Percentiles rank a stretch among this genome's conserved stretches.
phyloP scores from a whole-genome alignment of 1,140 invertebrate species.

The Eriocheir sinensis region DNA sequence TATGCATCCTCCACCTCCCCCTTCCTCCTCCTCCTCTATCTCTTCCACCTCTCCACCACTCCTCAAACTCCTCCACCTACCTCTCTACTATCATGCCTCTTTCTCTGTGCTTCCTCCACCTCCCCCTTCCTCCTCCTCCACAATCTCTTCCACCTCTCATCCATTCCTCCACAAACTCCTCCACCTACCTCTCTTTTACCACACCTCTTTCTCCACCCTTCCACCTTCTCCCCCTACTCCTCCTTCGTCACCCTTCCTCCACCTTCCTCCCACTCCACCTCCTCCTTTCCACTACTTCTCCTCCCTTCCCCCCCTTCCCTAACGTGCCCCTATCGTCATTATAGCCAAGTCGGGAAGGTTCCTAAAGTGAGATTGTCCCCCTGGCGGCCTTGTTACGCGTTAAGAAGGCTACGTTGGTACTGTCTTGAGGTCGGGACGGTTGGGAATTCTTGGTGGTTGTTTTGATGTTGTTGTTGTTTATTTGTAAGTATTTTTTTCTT shows the following conservation, averaged over 20 bases:
- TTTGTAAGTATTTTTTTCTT: background rate
- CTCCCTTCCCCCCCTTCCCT: background rate
- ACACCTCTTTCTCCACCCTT: background rate
- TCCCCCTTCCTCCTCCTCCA: background rate
- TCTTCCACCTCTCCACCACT: background rate
- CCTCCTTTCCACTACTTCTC: background rate
- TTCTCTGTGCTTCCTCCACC: background rate
- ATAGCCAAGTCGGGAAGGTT: background rate
- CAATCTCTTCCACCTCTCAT: background rate
- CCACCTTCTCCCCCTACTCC: background rate
- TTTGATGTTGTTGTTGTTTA: background rate
- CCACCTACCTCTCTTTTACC: background rate
- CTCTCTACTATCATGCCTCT: background rate
- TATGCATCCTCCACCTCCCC: background rate
- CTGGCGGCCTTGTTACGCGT: too few species aligned
- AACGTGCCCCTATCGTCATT: background rate
- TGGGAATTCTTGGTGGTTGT: background rate
- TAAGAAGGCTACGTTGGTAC: too few species aligned
- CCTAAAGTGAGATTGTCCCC: too few species aligned
- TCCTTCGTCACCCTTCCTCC: background rate
- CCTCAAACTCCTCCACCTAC: background rate
- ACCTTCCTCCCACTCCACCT: background rate
- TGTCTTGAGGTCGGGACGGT: too few species aligned
- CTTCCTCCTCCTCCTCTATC: background rate
- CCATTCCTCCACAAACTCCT: background rate